These are phyloP conservation scores for Pseudocheirus occidentalis DNA, from an alignment of 2,797 vertebrate genomes.

Conservation along the genomic window DNA sequence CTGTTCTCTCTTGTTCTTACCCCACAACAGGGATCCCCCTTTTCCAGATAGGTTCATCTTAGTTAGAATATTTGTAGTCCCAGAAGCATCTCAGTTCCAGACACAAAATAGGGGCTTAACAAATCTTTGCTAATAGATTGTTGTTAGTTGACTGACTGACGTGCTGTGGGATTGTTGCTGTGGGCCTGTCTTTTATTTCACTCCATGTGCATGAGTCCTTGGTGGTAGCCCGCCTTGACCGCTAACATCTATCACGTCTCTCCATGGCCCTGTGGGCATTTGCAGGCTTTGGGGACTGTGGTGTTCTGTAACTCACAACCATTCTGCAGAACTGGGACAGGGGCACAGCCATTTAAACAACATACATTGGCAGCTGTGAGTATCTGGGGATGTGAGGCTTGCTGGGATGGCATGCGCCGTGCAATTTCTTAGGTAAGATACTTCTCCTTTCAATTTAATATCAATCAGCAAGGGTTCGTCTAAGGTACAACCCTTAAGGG, in stretches of 20 bases:
- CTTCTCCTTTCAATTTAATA: not conserved
- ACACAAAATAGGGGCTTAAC: not conserved
- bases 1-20: not conserved
- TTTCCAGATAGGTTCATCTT: not conserved
- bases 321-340: not conserved
- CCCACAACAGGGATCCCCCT: too few species aligned
- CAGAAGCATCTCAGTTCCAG: not conserved
- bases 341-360: too few species aligned
- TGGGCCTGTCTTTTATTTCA: not conserved
- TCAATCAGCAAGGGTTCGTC: not conserved
- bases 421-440: not conserved
- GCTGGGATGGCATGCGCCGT: not conserved
- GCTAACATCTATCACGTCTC: fast-evolving
- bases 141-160: not conserved
- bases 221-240: not conserved
- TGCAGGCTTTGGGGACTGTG: not conserved
- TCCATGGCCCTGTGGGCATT: not conserved
- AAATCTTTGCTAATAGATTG: not conserved
- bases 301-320: not conserved
- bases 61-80: not conserved
- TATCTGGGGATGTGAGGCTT: not conserved
- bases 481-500: not conserved
- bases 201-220: not conserved
- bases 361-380: not conserved
- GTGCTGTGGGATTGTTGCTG: not conserved